Conservation (phyloP, 2,113 vertebrate genomes). For the Orientallactaga bullata region DNA sequence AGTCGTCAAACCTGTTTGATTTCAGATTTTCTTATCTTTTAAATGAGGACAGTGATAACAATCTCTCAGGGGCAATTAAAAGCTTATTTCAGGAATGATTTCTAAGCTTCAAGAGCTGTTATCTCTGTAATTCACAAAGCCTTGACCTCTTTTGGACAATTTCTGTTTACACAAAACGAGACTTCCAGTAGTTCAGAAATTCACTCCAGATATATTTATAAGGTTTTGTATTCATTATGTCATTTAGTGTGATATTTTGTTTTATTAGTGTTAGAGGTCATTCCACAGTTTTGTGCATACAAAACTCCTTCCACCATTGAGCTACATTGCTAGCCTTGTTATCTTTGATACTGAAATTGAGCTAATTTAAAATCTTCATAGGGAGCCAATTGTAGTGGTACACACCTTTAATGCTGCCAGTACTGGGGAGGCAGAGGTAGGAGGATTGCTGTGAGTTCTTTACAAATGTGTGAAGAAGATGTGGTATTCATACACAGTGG, state of each 20-base stretch:
- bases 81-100: slow-evolving; percentile 21
- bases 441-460: too few relatives aligned
- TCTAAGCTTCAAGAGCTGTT: background rate
- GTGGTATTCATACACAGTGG: too few relatives aligned
- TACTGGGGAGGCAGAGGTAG: too few relatives aligned
- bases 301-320: background rate
- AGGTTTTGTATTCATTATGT: slow-evolving; percentile 20
- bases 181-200: slow-evolving; percentile 12
- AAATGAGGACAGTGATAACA: background rate
- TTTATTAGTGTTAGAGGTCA: background rate
- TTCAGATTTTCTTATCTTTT: slow-evolving; percentile 49
- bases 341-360: slow-evolving; percentile 22
- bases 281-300: background rate
- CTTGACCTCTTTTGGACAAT: background rate
- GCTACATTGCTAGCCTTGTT: background rate
- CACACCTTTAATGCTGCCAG: too few relatives aligned
- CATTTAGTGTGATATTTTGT: background rate
- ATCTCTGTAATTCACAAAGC: background rate
- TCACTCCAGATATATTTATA: background rate
- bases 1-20: slow-evolving; percentile 42
- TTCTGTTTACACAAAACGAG: slow-evolving; percentile 40
- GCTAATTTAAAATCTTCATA: slow-evolving; percentile 1
- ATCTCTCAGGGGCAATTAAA: background rate
- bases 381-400: too few relatives aligned
- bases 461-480: too few relatives aligned